phyloP scores from a whole-genome alignment of 1,140 invertebrate species.

The Drosophila equinoxialis region DNA sequence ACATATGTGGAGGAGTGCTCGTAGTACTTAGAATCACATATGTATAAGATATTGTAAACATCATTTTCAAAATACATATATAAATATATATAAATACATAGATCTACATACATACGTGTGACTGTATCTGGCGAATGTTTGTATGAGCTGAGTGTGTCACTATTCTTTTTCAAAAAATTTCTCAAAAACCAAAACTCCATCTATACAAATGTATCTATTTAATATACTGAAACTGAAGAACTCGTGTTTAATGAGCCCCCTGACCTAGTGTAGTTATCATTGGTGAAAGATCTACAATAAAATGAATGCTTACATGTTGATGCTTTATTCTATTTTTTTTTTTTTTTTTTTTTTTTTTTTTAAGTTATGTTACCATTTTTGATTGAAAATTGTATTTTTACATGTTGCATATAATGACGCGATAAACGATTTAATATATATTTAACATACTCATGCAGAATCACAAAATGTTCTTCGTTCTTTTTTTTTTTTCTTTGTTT shows the following conservation, averaged over 20 bases:
- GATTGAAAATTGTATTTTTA: slow-evolving; percentile 28
- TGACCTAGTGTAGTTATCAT: slow-evolving; percentile 26
- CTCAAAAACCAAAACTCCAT: not conserved
- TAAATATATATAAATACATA: slow-evolving; percentile 11
- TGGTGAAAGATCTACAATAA: slow-evolving; percentile 21
- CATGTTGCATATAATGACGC: slow-evolving; percentile 49
- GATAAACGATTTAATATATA: slow-evolving; percentile 33
- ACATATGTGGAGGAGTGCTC: slow-evolving; percentile 92
- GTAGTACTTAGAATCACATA: slow-evolving; percentile 31
- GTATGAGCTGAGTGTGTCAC: not conserved
- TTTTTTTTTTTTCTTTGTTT: slow-evolving; percentile 22
- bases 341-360: slow-evolving; percentile 18
- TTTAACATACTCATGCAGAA: slow-evolving; percentile 49
- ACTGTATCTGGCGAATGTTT: not conserved
- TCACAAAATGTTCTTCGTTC: slow-evolving; percentile 43
- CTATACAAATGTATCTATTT: not conserved
- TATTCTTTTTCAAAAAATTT: slow-evolving; percentile 1
- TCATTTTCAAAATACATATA: no score
- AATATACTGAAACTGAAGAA: not conserved
- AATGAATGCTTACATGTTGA: not conserved
- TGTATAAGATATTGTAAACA: not conserved
- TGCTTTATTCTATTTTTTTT: not conserved
- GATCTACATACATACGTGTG: not conserved
- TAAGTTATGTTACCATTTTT: slow-evolving; percentile 24
- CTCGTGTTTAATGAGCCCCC: not conserved